Evolutionary conservation across 2,888 invertebrate genomes (phyloP), one percentile per base, ranked within the genome.

Genomic region (Teleogryllus oceanicus): DNA sequence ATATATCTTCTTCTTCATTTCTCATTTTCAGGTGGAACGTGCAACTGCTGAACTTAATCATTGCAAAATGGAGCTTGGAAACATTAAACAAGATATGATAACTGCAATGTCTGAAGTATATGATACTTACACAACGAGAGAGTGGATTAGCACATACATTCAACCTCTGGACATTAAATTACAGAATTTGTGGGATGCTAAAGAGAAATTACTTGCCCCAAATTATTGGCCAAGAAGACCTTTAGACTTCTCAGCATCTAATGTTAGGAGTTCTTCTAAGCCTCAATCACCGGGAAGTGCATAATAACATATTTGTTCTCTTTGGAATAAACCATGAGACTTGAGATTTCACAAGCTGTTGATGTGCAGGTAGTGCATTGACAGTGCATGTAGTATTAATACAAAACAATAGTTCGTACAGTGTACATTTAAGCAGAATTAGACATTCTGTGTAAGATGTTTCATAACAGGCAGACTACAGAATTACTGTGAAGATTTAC

Each of bases 181-280:
- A 21, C 86, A 85, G 79, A 83, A 85, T 50, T 82, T 88, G 74
- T 87, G 86, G 85, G 85, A 87, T 21, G 86, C 87, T 24, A 87
- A 87, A 80, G 87, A 89, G 80, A 87, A 85, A 81, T 85, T 91
- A 80, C 84, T 90, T 21, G 85, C 86, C 11, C 88, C 86, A 82
- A 87, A 86, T 77, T 84, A 86, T 24, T 91, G 91, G 91, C 89
- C 90, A 2, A 87, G 89, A 81, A 86, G 90, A 83, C 91, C 91
- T 8, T 84, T 89, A n/a, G 83, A 84, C 13, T 62, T 62, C 16
- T 10, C 16, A 62, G 16, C 13, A 62, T 18, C 62, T 62, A 13
- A 62, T 62, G 62, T 18, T 13, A 62, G n/a, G n/a, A 18, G 16
- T 62, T 62, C 62, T 62, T 62, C n/a, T 16, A 62, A 18, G 8